phyloP scores from a whole-genome alignment of 1,140 invertebrate species.

The Zaprionus davidi region DNA sequence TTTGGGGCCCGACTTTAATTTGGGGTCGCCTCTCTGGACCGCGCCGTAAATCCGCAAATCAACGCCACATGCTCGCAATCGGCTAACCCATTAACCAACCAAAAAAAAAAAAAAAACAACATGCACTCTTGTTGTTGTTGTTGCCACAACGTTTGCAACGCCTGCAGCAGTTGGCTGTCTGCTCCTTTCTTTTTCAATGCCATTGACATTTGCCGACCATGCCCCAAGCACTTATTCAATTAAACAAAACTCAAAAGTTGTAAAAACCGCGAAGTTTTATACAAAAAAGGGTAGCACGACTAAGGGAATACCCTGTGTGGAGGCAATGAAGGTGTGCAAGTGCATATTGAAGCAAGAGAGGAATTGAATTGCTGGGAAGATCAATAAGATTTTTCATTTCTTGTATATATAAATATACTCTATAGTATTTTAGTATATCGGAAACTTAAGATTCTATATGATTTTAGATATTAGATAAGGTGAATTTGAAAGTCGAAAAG shows the following conservation, averaged over 20 bases:
- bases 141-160: constrained; percentile 3
- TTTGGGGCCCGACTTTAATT: constrained; percentile 48
- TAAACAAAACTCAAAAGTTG: constrained; percentile 62
- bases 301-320: background rate
- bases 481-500: no score
- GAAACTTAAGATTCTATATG: no score
- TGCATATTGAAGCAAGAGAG: background rate
- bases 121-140: background rate
- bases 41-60: constrained; percentile 63
- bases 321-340: background rate
- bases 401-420: no score
- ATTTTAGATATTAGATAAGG: no score
- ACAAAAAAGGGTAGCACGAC: background rate
- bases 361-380: background rate
- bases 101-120: background rate
- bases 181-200: constrained; percentile 52
- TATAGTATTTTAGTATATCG: no score
- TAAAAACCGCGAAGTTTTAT: background rate
- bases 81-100: constrained; percentile 23
- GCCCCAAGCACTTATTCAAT: constrained; percentile 67
- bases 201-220: constrained; percentile 61
- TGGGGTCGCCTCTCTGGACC: background rate
- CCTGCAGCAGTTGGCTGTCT: constrained; percentile 7
- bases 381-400: no score
- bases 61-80: constrained; percentile 56